Evolutionary conservation across 2,113 vertebrate genomes (phyloP).

Genomic region (Equus quagga): DNA sequence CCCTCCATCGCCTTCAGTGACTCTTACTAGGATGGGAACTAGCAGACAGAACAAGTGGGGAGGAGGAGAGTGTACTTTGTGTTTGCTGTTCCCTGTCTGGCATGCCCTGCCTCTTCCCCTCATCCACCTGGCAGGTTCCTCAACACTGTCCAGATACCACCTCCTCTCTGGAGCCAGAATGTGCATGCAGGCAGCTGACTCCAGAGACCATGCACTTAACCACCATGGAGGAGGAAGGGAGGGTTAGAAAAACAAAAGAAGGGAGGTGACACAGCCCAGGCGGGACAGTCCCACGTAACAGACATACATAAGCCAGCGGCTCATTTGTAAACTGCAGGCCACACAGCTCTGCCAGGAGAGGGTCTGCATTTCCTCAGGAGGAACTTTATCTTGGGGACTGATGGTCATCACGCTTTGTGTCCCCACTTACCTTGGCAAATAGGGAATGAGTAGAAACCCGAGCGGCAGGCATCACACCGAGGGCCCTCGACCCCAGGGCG

Average conservation of each 20-base stretch:
- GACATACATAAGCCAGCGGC: fast-evolving
- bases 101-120: neutral
- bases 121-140: neutral
- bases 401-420: fast-evolving
- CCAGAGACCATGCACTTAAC: neutral
- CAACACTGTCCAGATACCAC: neutral
- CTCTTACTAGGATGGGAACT: neutral
- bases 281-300: neutral
- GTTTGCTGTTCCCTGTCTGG: neutral
- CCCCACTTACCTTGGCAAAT: constrained; percentile 89
- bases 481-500: constrained; percentile 87
- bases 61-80: neutral
- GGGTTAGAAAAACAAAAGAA: neutral
- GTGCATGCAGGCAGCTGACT: neutral
- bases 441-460: constrained; percentile 91
- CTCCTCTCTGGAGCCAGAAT: neutral
- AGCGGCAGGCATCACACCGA: constrained; percentile 89
- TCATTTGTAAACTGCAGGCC: neutral
- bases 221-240: neutral
- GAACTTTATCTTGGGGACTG: no score
- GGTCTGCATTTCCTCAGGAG: neutral
- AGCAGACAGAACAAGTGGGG: neutral
- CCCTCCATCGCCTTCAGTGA: neutral
- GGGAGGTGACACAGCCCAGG: neutral
- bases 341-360: neutral